Percentiles rank a stretch among this genome's conserved stretches.
These are phyloP conservation scores for Empis livida DNA, from an alignment of 2,888 invertebrate species.

Conservation along the genomic window DNA sequence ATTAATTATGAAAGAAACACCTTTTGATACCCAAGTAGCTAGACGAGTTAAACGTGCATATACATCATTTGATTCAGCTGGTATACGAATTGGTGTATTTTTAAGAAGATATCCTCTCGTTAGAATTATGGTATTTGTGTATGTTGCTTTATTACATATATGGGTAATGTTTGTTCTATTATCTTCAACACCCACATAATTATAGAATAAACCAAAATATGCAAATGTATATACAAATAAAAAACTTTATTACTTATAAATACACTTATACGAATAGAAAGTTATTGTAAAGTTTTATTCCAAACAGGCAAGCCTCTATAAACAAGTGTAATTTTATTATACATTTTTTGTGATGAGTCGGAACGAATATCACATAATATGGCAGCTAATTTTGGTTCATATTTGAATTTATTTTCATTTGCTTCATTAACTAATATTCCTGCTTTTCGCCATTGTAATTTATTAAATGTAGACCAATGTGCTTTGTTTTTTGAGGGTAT, in stretches of 20 bases:
- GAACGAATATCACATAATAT: constrained; percentile 4
- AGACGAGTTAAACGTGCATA: constrained; percentile 65
- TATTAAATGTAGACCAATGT: constrained; percentile 32
- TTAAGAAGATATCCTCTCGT: constrained; percentile 70
- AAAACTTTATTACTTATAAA: not conserved
- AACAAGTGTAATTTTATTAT: constrained; percentile 4
- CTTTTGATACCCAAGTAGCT: constrained; percentile 62
- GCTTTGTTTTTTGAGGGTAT: constrained; percentile 17
- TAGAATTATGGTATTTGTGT: constrained; percentile 67
- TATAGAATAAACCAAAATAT: no score
- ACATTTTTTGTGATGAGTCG: not conserved
- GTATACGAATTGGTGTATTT: constrained; percentile 65
- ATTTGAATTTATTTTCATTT: constrained; percentile 1
- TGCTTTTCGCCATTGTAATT: constrained; percentile 25
- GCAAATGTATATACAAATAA: not conserved
- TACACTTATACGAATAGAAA: not conserved
- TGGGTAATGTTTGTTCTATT: constrained; percentile 73
- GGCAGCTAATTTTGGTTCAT: constrained; percentile 4
- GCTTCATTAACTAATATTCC: not conserved
- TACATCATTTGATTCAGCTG: constrained; percentile 60
- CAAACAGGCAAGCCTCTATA: constrained; percentile 11
- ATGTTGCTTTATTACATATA: constrained; percentile 72
- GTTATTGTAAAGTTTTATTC: not conserved
- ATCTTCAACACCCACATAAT: constrained; percentile 40
- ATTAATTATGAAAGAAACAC: constrained; percentile 56